These are phyloP conservation scores for Garrulus glandarius DNA, from an alignment of 2,797 vertebrate species.

Conservation along the genomic window DNA sequence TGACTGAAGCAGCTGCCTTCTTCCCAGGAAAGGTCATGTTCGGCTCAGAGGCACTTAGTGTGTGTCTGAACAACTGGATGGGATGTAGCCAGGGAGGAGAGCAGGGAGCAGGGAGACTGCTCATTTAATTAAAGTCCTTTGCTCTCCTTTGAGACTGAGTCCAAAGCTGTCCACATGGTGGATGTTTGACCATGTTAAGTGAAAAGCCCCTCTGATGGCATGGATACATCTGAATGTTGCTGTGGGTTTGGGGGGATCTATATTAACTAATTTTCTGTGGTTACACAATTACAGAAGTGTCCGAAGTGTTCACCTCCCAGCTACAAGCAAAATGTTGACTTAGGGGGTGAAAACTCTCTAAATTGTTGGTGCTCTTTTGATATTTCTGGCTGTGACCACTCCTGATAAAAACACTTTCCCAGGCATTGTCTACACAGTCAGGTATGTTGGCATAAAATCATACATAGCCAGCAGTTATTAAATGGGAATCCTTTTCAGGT, in stretches of 20 bases:
- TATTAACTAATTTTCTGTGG: neutral
- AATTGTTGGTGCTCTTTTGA: neutral
- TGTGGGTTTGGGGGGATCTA: neutral
- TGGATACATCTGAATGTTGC: neutral
- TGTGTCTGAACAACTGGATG: neutral
- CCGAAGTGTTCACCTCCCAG: neutral
- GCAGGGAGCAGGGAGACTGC: neutral
- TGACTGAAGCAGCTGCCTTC: constrained; percentile 2
- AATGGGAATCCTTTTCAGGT: neutral
- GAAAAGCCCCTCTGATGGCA: neutral
- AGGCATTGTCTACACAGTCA: neutral
- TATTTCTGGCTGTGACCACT: neutral
- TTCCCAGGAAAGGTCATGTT: constrained; percentile 16
- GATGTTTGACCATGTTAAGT: neutral
- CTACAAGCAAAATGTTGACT: neutral
- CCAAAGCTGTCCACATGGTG: neutral
- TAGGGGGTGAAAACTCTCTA: neutral
- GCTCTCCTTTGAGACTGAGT: neutral
- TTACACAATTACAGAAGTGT: too few species aligned
- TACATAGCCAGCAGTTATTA: constrained; percentile 1
- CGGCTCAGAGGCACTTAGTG: neutral
- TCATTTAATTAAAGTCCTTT: neutral
- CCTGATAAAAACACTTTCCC: neutral
- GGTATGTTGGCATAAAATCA: constrained; percentile 6
- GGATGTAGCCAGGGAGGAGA: neutral